Base-by-base conservation (phyloP, 2,888 invertebrate species). In the Drosophila suboccidentalis region DNA sequence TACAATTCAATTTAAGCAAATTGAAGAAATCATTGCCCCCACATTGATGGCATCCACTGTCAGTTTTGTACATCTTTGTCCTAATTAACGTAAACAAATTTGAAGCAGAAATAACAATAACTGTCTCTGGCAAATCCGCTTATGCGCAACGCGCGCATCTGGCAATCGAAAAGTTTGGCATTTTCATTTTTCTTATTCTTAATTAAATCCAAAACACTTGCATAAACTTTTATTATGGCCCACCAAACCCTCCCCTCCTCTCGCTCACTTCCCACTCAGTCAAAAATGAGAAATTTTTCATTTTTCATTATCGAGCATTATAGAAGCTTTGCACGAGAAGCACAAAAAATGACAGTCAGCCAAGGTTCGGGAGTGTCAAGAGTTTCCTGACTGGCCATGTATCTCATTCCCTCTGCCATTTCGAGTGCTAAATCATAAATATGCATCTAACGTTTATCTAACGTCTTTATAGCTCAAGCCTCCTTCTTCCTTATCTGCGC, bases 301-400 rank as follows among this genome's bases (percentile, higher is more conserved):
- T 84, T 87, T 90, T 90, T 90, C 91, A 89, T 91, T 90, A 91
- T 91, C 78, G 89, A 87, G 89, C 75, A 88, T 89, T 90, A 90
- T 82, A 86, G 81, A 89, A 85, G 88, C 82, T 88, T 89, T 81
- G 53, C 79, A 50, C 55, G 53, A 59, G 47, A 53, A 43, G 49
- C 46, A 80, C 8, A 46, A 59, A 60, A 78, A 72, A 22, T 75
- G 87, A 77, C 78, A 78, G 80, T 60, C 67, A 78, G 63, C 59
- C 64, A 70, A 73, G 71, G 68, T 54, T 59, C 73, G 53, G 57
- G 26, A 75, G 72, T 71, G 53, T 54, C 78, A 66, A 64, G 49
- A 68, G 50, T 68, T 54, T 64, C 34, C 68, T 26, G 47, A 47
- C 60, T 64, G 17, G 62, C 76, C 65, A 78, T 54, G 75, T 66